Evolutionary conservation across 2,113 vertebrate genomes (phyloP).

Genomic region (Anolis carolinensis): DNA sequence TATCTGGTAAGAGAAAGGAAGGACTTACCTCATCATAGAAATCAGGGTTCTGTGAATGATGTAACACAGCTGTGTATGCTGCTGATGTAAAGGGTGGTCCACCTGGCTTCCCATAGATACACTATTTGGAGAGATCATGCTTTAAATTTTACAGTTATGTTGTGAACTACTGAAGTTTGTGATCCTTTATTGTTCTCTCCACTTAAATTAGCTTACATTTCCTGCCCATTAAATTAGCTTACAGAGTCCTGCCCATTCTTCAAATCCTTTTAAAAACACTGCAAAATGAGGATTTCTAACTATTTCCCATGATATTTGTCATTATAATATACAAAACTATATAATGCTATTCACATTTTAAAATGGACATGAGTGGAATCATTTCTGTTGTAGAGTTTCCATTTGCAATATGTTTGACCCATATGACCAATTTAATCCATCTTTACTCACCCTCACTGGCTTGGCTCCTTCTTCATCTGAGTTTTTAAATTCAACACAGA

Average conservation of each 20-base stretch:
- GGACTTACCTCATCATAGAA: constrained; percentile 93
- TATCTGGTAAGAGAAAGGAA: neutral
- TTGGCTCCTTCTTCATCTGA: constrained; percentile 91
- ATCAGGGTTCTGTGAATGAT: constrained; percentile 97
- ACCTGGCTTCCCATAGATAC: constrained; percentile 96
- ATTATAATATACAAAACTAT: constrained; percentile 19
- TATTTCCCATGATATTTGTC: neutral
- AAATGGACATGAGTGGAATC: neutral
- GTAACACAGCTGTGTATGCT: constrained; percentile 89
- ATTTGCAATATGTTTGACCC: too few relatives aligned
- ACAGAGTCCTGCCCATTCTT: neutral
- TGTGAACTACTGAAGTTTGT: constrained; percentile 21
- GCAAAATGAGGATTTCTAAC: constrained; percentile 14
- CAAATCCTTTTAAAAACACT: neutral
- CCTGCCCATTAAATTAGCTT: neutral
- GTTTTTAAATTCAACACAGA: constrained; percentile 92
- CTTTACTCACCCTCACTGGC: constrained; percentile 86
- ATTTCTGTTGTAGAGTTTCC: neutral
- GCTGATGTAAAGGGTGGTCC: constrained; percentile 87
- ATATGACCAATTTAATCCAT: neutral
- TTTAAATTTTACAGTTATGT: constrained; percentile 46
- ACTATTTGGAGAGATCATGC: constrained; percentile 74
- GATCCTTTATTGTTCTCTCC: neutral
- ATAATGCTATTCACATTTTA: neutral
- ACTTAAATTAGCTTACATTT: neutral